A percentile compares a stretch with the other conserved stretches of the same genome.
Conservation (phyloP, 2,113 vertebrate genomes). For the Callocephalon fimbriatum region DNA sequence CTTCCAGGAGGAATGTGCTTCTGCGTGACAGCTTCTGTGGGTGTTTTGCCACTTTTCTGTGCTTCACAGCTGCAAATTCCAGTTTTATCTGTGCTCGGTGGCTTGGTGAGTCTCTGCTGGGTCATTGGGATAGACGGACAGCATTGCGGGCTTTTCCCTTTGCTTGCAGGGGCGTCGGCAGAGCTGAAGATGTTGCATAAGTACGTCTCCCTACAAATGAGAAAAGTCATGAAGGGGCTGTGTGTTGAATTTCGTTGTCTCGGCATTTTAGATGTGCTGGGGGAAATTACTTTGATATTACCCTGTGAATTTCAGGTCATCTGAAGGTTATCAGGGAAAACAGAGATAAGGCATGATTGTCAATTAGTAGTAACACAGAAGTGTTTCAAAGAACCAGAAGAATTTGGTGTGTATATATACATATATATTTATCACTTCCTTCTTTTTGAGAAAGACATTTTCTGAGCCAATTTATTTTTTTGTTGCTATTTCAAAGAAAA, state of each 20-base stretch:
- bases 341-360: fast-evolving
- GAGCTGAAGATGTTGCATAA: not conserved
- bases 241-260: fast-evolving
- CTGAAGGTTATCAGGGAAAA: not conserved
- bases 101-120: not conserved
- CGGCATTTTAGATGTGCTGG: not conserved
- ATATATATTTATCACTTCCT: not conserved
- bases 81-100: not conserved
- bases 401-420: not conserved
- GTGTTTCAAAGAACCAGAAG: fast-evolving
- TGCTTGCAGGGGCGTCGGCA: not conserved
- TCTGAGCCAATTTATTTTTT: not conserved
- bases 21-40: fast-evolving
- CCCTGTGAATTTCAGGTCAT: not conserved
- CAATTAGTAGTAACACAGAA: not conserved
- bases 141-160: not conserved
- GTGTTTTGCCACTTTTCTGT: not conserved
- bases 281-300: not conserved
- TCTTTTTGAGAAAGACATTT: not conserved
- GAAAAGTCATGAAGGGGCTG: fast-evolving
- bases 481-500: not conserved
- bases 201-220: not conserved
- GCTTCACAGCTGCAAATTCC: not conserved
- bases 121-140: not conserved
- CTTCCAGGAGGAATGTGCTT: not conserved